phyloP scores from a whole-genome alignment of 2,113 vertebrate species.

The Solea solea region DNA sequence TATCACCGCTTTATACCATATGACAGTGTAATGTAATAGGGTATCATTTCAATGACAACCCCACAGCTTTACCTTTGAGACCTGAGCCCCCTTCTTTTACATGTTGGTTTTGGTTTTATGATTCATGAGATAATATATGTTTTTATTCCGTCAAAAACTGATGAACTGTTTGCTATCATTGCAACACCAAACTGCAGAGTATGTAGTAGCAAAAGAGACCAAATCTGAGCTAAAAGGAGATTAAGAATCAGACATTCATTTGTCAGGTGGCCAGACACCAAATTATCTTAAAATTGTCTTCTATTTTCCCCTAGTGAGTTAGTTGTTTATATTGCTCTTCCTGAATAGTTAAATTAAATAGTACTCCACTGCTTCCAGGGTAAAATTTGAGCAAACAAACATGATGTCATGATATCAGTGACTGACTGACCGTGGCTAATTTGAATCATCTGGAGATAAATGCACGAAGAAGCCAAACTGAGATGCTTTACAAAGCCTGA shows the following conservation, averaged over 20 bases:
- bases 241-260: not conserved
- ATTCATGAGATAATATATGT: too few species aligned
- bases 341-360: not conserved
- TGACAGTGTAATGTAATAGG: not conserved
- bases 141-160: too few species aligned
- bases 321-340: not conserved
- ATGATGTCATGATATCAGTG: too few species aligned
- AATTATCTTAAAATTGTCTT: too few species aligned
- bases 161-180: not conserved
- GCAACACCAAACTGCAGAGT: not conserved
- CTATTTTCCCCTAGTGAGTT: too few species aligned
- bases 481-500: too few species aligned
- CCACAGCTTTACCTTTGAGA: not conserved
- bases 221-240: not conserved
- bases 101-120: not conserved
- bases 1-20: not conserved
- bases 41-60: not conserved
- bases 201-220: too few species aligned
- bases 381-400: too few species aligned
- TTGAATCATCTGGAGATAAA: too few species aligned
- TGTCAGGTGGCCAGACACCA: not conserved
- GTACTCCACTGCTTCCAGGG: too few species aligned
- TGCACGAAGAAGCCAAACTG: too few species aligned
- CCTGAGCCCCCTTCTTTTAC: not conserved
- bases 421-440: too few species aligned